Percentiles rank a stretch among this genome's conserved stretches.
Conservation (phyloP, 2,888 invertebrate genomes). For the Ellobium chinense region DNA sequence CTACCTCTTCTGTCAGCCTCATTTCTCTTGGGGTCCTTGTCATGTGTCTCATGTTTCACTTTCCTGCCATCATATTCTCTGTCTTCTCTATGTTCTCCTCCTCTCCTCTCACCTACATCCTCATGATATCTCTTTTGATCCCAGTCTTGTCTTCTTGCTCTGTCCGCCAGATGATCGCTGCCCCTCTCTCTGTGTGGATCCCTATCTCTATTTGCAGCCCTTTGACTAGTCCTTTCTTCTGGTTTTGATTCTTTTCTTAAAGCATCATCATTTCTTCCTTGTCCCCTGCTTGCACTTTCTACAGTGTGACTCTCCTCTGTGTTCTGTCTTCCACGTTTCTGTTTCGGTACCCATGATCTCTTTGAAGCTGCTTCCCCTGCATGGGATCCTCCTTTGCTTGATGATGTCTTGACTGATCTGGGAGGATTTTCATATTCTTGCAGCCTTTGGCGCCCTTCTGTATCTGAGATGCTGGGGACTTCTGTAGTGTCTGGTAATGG, state of each 20-base stretch:
- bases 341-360: slow-evolving; percentile 24
- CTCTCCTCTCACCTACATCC: neutral
- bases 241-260: neutral
- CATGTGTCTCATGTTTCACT: neutral
- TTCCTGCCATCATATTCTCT: neutral
- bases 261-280: neutral
- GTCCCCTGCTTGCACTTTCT: too few species aligned
- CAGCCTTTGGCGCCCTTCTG: neutral
- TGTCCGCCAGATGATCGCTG: neutral
- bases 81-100: neutral
- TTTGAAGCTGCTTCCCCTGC: neutral
- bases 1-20: too few species aligned
- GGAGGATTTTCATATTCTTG: neutral
- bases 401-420: neutral
- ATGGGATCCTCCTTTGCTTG: neutral
- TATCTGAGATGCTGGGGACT: slow-evolving; percentile 26
- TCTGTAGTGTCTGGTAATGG: slow-evolving; percentile 21
- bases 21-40: neutral
- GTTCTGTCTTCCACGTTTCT: neutral
- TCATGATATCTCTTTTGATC: neutral
- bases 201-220: neutral
- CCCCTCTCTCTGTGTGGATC: neutral
- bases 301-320: neutral
- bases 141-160: neutral
- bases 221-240: too few species aligned